These are phyloP conservation scores for Chaetorhynchus papuensis DNA, from an alignment of 2,113 vertebrate species.

Conservation along the genomic window DNA sequence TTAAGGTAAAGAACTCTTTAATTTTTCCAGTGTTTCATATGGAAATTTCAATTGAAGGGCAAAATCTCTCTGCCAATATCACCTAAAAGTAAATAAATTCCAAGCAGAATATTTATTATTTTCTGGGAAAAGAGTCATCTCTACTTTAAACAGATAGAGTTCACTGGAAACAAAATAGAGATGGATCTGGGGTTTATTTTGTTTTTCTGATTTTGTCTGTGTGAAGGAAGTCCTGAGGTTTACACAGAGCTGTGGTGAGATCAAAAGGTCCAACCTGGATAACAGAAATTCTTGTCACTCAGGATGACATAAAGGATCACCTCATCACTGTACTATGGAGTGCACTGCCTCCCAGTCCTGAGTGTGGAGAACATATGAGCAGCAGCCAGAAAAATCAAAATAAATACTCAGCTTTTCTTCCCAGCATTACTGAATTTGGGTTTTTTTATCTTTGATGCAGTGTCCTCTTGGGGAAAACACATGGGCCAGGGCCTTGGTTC, in stretches of 20 bases:
- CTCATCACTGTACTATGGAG: neutral
- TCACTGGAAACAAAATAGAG: conserved; percentile 15
- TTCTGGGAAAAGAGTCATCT: neutral
- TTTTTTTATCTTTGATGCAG: neutral
- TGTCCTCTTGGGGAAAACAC: neutral
- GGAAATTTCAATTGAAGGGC: conserved; percentile 36
- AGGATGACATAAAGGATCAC: neutral
- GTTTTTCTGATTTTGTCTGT: neutral
- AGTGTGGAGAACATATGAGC: neutral
- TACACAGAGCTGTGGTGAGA: conserved; percentile 27
- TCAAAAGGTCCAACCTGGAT: conserved; percentile 41
- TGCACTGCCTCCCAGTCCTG: neutral
- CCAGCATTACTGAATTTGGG: neutral
- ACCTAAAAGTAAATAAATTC: conserved; percentile 47
- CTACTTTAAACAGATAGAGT: neutral
- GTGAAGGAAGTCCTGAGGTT: conserved; percentile 27
- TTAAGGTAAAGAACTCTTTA: conserved; percentile 22
- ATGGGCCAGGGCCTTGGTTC: neutral
- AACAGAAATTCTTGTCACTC: conserved; percentile 36
- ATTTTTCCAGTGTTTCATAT: conserved; percentile 6
- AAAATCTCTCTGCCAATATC: neutral
- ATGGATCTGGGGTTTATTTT: neutral
- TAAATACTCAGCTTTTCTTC: neutral
- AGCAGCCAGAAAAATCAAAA: conserved; percentile 3
- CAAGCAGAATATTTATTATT: conserved; percentile 42